Base-by-base conservation (phyloP, 2,113 vertebrate genomes). In the Toxostoma redivivum region DNA sequence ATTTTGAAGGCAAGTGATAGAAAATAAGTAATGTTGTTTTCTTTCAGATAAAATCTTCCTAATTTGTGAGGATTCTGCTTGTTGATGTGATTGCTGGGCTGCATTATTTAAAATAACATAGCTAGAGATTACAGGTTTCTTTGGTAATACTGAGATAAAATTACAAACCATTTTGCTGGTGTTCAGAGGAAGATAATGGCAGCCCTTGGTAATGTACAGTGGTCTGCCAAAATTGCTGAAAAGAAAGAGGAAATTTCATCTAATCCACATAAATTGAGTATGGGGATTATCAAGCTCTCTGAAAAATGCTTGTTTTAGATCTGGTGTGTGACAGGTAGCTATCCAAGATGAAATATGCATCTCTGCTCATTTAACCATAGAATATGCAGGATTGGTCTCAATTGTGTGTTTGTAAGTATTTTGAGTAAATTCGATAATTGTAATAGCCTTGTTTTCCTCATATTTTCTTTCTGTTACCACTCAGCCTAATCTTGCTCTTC, bases 101-200 rank as follows among this genome's bases (percentile, higher is more conserved):
- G 62, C 70, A 77, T 96, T 92, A 85, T 96, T 96, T 95, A 92
- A 95, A 95, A 92, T 95, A 92, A 90, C 7, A 42, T 65, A 56
- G 62, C 42, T 80, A 47, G 66, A 88, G 87, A 95, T 96, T 89
- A 90, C 58, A 90, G 74, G 79, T 89, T 91, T 90, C 87, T 92
- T 92, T 91, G 81, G 91, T 94, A 95, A 88, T 94, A 65, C 51
- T 70, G 81, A 74, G 66, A 92, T 94, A 92, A 96, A 96, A 97
- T 96, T 91, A 93, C 90, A 92, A 94, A 91, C 16, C 42, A 91
- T 94, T 94, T 91, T 3, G 10, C 74, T 30, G 15, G 50, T 25
- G 35, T 85, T 92, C 58, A 88, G 93, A 72, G 30, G 74, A 95
- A 72, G 89, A 96, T 96, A 96, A 95, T 94, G 93, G 93, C 70